A percentile compares a stretch with the other conserved stretches of the same genome.
Evolutionary conservation across 1,140 invertebrate genomes (phyloP).

Genomic region (Euwallacea fornicatus): DNA sequence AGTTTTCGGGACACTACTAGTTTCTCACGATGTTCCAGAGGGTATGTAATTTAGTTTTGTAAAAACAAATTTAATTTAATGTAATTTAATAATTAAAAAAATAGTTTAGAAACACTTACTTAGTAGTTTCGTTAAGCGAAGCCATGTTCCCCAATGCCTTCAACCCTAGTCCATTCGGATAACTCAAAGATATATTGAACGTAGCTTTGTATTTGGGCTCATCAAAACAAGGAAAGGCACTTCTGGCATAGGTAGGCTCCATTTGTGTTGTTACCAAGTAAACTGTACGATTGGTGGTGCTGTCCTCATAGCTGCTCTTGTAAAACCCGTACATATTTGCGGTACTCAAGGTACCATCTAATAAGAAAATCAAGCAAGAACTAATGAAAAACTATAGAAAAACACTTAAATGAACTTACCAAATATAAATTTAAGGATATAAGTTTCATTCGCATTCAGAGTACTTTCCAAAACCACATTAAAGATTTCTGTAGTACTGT

Average conservation of each 20-base stretch:
- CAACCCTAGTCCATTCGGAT: constrained; percentile 7
- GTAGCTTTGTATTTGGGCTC: constrained; percentile 30
- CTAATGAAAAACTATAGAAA: background rate
- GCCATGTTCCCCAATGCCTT: constrained; percentile 16
- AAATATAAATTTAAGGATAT: constrained; percentile 12
- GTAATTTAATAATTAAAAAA: background rate
- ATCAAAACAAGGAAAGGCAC: constrained; percentile 35
- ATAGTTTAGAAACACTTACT: too few species aligned
- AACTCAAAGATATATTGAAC: constrained; percentile 19
- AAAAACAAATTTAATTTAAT: too few species aligned
- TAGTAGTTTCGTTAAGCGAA: background rate
- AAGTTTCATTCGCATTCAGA: background rate
- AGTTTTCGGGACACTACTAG: too few species aligned
- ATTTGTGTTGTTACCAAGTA: constrained; percentile 76
- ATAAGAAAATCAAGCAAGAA: background rate
- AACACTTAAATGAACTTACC: constrained; percentile 16
- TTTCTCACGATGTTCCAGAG: too few species aligned
- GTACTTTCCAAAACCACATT: constrained; percentile 11
- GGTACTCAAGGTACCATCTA: constrained; percentile 23
- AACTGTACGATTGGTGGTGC: constrained; percentile 12
- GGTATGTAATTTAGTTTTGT: too few species aligned
- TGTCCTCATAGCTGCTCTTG: constrained; percentile 33
- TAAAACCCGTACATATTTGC: constrained; percentile 36
- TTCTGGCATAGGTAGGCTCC: constrained; percentile 74
- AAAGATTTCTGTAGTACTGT: constrained; percentile 28